A percentile compares a stretch with the other conserved stretches of the same genome.
phyloP scores from a whole-genome alignment of 2,888 invertebrate genomes.

The Autographa pulchrina region DNA sequence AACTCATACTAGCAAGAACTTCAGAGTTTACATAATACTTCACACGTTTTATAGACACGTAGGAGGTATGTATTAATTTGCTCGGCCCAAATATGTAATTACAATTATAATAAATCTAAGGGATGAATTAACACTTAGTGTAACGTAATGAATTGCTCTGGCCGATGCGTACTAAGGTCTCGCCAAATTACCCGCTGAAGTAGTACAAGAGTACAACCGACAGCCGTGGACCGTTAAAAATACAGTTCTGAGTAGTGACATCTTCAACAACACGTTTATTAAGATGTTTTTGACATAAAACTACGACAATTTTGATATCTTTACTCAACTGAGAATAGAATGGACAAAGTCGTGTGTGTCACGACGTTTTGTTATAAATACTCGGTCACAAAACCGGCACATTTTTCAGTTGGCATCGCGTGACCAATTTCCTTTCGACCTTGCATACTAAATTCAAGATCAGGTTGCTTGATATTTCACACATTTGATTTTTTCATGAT shows the following conservation, averaged over 20 bases:
- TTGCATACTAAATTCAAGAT: conserved; percentile 78
- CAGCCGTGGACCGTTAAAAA: conserved; percentile 2
- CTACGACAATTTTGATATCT: conserved; percentile 48
- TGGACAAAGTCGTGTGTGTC: conserved; percentile 72
- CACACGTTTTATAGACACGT: neutral
- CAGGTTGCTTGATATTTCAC: conserved; percentile 66
- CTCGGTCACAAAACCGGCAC: conserved; percentile 73
- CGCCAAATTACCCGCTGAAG: neutral
- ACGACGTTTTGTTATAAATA: conserved; percentile 80
- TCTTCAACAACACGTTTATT: neutral
- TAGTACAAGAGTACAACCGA: neutral
- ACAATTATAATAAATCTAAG: conserved; percentile 4
- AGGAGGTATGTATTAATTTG: neutral
- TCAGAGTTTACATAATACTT: neutral
- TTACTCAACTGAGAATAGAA: conserved; percentile 70
- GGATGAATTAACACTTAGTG: conserved; percentile 2
- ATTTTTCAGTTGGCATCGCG: conserved; percentile 77
- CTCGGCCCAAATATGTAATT: neutral
- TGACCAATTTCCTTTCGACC: conserved; percentile 81
- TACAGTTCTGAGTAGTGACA: neutral
- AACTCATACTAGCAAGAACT: conserved; percentile 18
- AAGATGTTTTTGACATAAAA: conserved; percentile 29
- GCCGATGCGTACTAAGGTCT: neutral
- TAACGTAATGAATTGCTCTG: neutral
- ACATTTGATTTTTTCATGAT: conserved; percentile 63